Evolutionary conservation across 1,140 invertebrate species (phyloP).

Genomic region (Schlechtendalia chinensis): DNA sequence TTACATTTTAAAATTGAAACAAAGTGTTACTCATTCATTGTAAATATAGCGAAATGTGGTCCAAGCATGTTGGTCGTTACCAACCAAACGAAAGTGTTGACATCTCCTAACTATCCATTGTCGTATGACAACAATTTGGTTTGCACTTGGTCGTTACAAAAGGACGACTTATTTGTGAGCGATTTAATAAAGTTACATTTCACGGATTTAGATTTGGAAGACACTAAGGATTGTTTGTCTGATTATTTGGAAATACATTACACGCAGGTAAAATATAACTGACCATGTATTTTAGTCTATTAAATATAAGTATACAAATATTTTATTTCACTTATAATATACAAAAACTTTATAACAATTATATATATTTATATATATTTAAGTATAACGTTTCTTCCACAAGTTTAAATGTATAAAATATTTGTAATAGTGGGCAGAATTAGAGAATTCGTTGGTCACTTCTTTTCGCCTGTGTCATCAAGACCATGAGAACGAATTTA

Average conservation of each 20-base stretch:
- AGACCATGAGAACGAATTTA: neutral
- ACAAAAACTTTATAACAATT: neutral
- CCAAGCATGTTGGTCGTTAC: neutral
- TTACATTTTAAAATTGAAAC: neutral
- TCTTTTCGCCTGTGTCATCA: neutral
- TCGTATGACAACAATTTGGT: neutral
- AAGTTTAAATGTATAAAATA: neutral
- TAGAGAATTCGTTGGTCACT: neutral
- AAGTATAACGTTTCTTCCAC: neutral
- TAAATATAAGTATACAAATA: neutral
- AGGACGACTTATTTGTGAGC: neutral
- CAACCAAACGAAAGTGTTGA: slow-evolving; percentile 14
- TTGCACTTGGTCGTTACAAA: neutral
- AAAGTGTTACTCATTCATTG: neutral
- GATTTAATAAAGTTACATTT: neutral
- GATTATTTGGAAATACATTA: slow-evolving; percentile 32
- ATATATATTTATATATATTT: neutral
- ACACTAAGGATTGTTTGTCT: neutral
- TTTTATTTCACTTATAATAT: neutral
- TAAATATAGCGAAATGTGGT: neutral
- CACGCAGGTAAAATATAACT: neutral
- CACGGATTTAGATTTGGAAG: neutral
- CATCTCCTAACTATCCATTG: neutral
- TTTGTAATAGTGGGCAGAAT: neutral
- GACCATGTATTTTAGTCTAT: too few species aligned